Evolutionary conservation across 2,797 vertebrate species (phyloP).

Genomic region (Cirrhinus molitorella): DNA sequence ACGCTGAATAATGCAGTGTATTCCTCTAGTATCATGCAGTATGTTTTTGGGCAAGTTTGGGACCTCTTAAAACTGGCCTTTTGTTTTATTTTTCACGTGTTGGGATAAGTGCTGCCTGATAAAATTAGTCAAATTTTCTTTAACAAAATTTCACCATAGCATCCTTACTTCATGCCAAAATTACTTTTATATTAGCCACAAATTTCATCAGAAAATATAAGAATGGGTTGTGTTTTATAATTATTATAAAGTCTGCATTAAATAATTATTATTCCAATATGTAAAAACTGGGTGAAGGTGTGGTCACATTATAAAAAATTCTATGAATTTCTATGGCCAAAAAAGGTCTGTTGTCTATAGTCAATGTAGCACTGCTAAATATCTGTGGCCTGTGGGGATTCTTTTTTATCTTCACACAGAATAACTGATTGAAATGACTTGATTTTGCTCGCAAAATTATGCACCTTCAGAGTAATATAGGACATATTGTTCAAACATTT

Average conservation of each 20-base stretch:
- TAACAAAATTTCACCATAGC: background rate
- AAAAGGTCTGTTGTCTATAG: background rate
- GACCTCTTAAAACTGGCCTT: background rate
- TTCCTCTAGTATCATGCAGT: background rate
- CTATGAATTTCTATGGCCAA: too few species aligned
- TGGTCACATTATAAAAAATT: background rate
- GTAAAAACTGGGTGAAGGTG: background rate
- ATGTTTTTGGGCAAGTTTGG: background rate
- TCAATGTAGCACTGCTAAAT: background rate
- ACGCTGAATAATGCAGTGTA: background rate
- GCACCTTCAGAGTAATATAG: background rate
- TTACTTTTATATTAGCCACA: background rate
- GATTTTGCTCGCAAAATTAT: background rate
- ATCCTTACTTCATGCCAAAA: background rate
- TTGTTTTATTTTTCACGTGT: background rate
- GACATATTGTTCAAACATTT: background rate
- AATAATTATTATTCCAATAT: background rate
- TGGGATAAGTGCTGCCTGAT: background rate
- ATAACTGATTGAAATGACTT: background rate
- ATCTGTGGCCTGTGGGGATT: background rate
- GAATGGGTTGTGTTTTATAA: background rate
- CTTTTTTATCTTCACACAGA: background rate
- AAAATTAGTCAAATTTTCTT: background rate
- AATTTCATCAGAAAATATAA: background rate
- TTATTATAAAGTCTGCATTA: background rate